Evolutionary conservation across 1,140 invertebrate genomes (phyloP).

Genomic region (Sinonovacula constricta): DNA sequence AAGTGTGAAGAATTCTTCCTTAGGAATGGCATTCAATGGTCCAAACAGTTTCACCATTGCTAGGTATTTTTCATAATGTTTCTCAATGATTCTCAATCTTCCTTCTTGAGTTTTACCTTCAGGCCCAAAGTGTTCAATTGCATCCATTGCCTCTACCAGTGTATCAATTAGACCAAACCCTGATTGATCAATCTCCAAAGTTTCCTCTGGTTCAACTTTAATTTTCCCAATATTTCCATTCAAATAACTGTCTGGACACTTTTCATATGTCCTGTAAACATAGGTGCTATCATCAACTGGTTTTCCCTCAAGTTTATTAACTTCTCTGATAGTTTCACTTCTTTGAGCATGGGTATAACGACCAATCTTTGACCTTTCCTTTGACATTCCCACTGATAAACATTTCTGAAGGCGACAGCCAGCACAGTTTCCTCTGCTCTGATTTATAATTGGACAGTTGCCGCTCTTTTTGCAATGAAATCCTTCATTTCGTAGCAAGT

Average conservation of each 20-base stretch:
- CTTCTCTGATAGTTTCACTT: conserved; percentile 55
- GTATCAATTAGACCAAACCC: conserved; percentile 7
- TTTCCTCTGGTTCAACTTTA: background rate
- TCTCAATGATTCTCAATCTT: conserved; percentile 32
- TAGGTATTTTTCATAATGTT: conserved; percentile 45
- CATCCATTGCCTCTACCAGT: conserved; percentile 15
- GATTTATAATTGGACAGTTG: conserved; percentile 25
- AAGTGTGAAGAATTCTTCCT: conserved; percentile 44
- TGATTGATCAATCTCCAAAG: background rate
- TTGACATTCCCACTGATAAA: conserved; percentile 73
- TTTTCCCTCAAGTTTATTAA: conserved; percentile 53
- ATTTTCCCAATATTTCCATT: no score
- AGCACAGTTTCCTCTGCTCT: conserved; percentile 44
- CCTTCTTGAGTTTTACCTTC: conserved; percentile 22
- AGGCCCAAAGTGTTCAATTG: conserved; percentile 42
- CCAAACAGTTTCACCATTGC: conserved; percentile 42
- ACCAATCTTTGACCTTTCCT: conserved; percentile 58
- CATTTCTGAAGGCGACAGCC: conserved; percentile 64
- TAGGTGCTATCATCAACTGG: background rate
- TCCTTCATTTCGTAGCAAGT: conserved; percentile 31
- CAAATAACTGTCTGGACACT: no score
- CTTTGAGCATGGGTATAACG: conserved; percentile 58
- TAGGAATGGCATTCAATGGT: conserved; percentile 38
- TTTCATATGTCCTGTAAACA: no score
- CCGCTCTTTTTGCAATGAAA: conserved; percentile 45